phyloP scores from a whole-genome alignment of 2,888 invertebrate species.

The Monochamus alternatus region DNA sequence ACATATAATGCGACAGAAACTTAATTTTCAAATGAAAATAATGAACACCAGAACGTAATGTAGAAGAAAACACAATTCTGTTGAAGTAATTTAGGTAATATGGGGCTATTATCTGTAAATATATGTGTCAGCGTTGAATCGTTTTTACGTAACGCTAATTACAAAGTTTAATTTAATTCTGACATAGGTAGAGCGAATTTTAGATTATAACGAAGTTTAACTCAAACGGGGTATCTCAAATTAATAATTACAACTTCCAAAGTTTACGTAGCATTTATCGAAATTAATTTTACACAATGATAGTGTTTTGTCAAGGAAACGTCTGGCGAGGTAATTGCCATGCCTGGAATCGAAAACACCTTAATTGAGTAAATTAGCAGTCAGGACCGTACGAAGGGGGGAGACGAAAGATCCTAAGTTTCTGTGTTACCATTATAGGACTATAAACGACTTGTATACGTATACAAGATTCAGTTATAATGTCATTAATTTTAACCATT shows the following conservation, averaged over 20 bases:
- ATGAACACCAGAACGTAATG: no score
- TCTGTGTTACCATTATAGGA: no score
- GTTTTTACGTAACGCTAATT: not conserved
- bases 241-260: conserved; percentile 17
- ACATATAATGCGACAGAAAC: no score
- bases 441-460: no score
- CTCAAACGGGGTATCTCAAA: conserved; percentile 6
- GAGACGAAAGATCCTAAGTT: no score
- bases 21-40: no score
- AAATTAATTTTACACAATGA: conserved; percentile 22
- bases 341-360: not conserved
- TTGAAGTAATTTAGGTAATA: not conserved
- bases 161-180: not conserved
- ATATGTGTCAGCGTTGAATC: not conserved
- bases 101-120: not conserved
- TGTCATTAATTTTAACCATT: no score
- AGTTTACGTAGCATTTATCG: conserved; percentile 13
- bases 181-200: not conserved
- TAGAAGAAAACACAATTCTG: no score
- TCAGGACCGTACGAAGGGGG: not conserved
- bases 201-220: not conserved
- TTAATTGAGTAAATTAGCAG: conserved; percentile 18
- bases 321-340: conserved; percentile 11
- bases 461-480: no score
- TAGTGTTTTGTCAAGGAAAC: conserved; percentile 4